Percentiles rank a stretch among this genome's conserved stretches.
These are phyloP conservation scores for Oscheius sp. DNA, from an alignment of 2,888 invertebrate genomes.

Conservation along the genomic window DNA sequence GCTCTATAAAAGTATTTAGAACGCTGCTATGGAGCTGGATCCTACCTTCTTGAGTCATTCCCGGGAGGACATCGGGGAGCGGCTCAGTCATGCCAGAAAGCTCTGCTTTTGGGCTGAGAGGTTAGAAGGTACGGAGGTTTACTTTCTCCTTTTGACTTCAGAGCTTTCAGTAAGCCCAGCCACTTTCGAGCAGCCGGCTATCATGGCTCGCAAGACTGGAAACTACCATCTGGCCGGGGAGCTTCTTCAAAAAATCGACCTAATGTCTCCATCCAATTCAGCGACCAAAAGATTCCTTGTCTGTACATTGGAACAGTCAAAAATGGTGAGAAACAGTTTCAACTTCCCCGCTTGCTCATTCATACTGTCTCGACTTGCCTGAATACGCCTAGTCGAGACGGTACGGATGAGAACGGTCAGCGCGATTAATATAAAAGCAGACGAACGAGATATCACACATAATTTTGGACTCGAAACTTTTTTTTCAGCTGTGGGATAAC, in stretches of 20 bases:
- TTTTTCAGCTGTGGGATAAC: slow-evolving; percentile 15
- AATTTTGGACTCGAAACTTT: too few species aligned
- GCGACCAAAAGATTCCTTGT: background rate
- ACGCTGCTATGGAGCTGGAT: background rate
- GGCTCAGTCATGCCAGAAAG: slow-evolving; percentile 13
- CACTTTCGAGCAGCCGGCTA: slow-evolving; percentile 35
- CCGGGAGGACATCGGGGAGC: slow-evolving; percentile 18
- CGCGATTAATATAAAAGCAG: too few species aligned
- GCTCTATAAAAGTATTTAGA: background rate
- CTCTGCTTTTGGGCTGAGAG: slow-evolving; percentile 29
- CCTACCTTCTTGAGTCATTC: slow-evolving; percentile 2
- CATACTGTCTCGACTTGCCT: too few species aligned
- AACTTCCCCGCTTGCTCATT: too few species aligned
- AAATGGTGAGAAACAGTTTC: slow-evolving; percentile 10
- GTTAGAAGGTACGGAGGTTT: background rate
- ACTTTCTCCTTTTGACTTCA: too few species aligned
- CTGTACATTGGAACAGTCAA: background rate
- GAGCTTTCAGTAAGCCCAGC: slow-evolving; percentile 2
- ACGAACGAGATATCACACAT: too few species aligned
- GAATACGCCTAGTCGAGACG: too few species aligned
- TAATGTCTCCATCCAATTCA: background rate
- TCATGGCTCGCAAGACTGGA: slow-evolving; percentile 49
- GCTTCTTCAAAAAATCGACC: slow-evolving; percentile 10
- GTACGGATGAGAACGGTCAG: too few species aligned
- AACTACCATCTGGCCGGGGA: slow-evolving; percentile 43